Evolutionary conservation across 2,113 vertebrate genomes (phyloP).

Genomic region (Uria lomvia): DNA sequence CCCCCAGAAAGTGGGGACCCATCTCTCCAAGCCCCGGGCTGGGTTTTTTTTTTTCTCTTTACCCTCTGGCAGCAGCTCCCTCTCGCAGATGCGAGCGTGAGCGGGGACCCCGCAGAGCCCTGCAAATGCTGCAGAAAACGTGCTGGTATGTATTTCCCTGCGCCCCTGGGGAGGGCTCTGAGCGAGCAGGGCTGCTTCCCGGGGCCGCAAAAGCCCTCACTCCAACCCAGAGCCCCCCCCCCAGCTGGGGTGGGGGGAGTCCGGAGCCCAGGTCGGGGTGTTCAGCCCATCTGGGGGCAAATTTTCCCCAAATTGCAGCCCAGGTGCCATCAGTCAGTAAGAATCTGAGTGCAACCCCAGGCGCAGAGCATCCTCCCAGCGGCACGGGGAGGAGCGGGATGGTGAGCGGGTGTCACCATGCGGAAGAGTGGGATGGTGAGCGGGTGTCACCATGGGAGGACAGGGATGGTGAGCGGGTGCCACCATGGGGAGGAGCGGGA

Average conservation of each 20-base stretch:
- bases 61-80: not conserved
- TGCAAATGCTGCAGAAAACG: not conserved
- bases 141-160: not conserved
- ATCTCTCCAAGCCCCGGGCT: not conserved
- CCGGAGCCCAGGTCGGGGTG: not conserved
- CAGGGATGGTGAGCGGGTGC: not conserved
- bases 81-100: not conserved
- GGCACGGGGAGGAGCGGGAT: rapidly evolving
- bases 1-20: not conserved
- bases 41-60: not conserved
- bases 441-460: not conserved
- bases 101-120: not conserved
- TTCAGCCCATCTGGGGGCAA: not conserved
- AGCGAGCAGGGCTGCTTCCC: not conserved
- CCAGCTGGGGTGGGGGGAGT: not conserved
- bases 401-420: not conserved
- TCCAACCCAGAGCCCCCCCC: not conserved
- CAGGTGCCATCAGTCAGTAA: not conserved
- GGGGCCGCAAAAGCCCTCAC: not conserved
- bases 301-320: not conserved
- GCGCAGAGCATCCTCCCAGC: not conserved
- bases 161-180: not conserved
- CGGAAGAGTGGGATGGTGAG: not conserved
- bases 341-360: not conserved
- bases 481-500: not conserved